Conservation (phyloP, 1,140 invertebrate genomes). For the Aphaenogaster rudis region DNA sequence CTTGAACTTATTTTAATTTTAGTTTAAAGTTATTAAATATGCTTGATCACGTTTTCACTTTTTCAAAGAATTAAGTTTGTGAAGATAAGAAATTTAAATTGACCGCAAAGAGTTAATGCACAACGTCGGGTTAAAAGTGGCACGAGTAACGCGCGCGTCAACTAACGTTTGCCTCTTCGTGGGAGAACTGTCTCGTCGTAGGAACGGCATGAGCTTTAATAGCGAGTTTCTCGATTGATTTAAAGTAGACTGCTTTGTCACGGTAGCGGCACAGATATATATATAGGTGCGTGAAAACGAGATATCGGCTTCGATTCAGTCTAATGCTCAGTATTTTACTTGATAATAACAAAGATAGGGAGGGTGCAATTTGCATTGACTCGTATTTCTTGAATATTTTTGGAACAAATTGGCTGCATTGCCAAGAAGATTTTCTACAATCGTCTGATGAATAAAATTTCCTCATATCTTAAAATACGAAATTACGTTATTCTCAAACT, state of each 20-base stretch:
- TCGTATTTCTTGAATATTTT: constrained; percentile 22
- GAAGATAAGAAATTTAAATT: constrained; percentile 2
- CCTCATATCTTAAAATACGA: not conserved
- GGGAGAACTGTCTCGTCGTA: constrained; percentile 61
- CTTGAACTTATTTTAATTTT: not conserved
- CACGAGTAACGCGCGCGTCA: constrained; percentile 18
- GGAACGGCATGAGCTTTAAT: constrained; percentile 75
- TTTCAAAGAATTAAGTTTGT: not conserved
- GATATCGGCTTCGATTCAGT: constrained; percentile 25
- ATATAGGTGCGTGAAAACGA: constrained; percentile 36
- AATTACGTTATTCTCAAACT: not conserved
- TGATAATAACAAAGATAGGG: constrained; percentile 1
- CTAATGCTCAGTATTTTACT: constrained; percentile 32
- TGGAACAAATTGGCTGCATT: constrained; percentile 12
- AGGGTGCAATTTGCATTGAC: constrained; percentile 1
- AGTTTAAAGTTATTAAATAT: not conserved
- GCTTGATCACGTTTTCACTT: not conserved
- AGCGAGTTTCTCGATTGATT: constrained; percentile 80
- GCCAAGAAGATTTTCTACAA: constrained; percentile 4
- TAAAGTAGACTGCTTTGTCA: constrained; percentile 73
- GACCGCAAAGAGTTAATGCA: not conserved
- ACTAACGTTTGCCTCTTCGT: constrained; percentile 44
- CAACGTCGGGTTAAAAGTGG: not conserved
- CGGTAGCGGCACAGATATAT: constrained; percentile 43
- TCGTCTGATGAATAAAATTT: constrained; percentile 13